Evolutionary conservation across 2,888 invertebrate genomes (phyloP).

Genomic region (Lypha dubia): DNA sequence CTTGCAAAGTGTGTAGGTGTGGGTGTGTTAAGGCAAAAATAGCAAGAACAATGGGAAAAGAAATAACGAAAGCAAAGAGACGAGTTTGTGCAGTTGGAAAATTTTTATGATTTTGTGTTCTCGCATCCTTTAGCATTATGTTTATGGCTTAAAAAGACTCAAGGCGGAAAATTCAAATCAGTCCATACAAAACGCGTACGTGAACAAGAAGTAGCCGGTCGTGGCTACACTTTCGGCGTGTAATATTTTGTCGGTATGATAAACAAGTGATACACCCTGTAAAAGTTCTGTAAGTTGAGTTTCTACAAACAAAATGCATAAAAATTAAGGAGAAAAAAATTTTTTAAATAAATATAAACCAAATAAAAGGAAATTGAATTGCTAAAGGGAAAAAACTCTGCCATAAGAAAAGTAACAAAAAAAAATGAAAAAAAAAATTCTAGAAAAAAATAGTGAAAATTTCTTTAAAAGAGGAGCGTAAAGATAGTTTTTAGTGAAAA

Average conservation of each 20-base stretch:
- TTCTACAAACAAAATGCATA: conserved; percentile 71
- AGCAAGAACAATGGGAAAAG: conserved; percentile 39
- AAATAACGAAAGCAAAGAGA: conserved; percentile 51
- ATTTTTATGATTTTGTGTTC: conserved; percentile 47
- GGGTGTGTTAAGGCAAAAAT: conserved; percentile 53
- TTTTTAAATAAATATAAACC: conserved; percentile 50
- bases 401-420: conserved; percentile 18
- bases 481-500: conserved; percentile 42
- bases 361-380: conserved; percentile 40
- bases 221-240: conserved; percentile 84
- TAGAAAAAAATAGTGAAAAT: too few relatives aligned
- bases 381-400: conserved; percentile 42
- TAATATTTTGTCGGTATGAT: conserved; percentile 84
- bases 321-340: conserved; percentile 62
- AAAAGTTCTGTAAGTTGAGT: conserved; percentile 83
- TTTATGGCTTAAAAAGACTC: conserved; percentile 68
- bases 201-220: conserved; percentile 84
- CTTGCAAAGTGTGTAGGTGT: conserved; percentile 14
- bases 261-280: conserved; percentile 84
- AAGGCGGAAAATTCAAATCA: conserved; percentile 81
- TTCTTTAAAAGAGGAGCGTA: conserved; percentile 23
- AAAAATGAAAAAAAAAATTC: conserved; percentile 17
- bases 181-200: conserved; percentile 84
- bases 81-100: conserved; percentile 72
- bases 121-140: conserved; percentile 66